Evolutionary conservation across 2,113 vertebrate genomes (phyloP).

Genomic region (Syngnathus typhle): DNA sequence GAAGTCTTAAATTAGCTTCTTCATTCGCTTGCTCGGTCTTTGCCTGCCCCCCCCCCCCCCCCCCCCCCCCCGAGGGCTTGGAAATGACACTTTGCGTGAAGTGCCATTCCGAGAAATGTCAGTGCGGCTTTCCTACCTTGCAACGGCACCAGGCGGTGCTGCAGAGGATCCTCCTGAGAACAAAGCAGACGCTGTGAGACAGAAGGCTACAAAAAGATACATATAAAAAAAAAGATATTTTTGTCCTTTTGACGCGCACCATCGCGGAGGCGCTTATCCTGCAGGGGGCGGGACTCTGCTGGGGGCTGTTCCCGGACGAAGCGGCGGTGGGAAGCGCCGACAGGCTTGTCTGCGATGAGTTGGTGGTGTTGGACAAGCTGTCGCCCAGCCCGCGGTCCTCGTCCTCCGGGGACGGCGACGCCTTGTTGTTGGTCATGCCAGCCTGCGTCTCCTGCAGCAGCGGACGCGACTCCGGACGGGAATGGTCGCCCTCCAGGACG

Average conservation of each 20-base stretch:
- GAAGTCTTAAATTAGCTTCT: not conserved
- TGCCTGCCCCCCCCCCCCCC: no score
- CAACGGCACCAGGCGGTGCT: slow-evolving; percentile 57
- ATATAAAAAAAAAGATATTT: not conserved
- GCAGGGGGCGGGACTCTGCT: slow-evolving; percentile 52
- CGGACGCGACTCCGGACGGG: slow-evolving; percentile 61
- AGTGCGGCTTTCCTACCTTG: slow-evolving; percentile 51
- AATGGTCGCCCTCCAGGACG: slow-evolving; percentile 62
- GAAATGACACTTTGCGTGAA: not conserved
- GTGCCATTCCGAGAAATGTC: not conserved
- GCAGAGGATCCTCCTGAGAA: slow-evolving; percentile 65
- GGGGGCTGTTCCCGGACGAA: slow-evolving; percentile 50
- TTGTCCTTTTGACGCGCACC: slow-evolving; percentile 27
- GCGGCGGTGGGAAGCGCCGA: slow-evolving; percentile 58
- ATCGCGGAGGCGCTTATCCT: slow-evolving; percentile 36
- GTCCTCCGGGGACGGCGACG: slow-evolving; percentile 64
- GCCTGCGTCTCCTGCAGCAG: slow-evolving; percentile 70
- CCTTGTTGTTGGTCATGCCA: slow-evolving; percentile 49
- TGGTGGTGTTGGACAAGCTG: slow-evolving; percentile 76
- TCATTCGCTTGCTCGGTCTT: not conserved
- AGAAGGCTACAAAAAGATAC: not conserved
- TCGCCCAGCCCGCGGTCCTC: slow-evolving; percentile 74
- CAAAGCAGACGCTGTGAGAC: not conserved
- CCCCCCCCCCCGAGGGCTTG: not conserved
- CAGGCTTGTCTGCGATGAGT: slow-evolving; percentile 74